Percentiles rank a stretch among this genome's conserved stretches.
These are phyloP conservation scores for Paracanthobrama guichenoti DNA, from an alignment of 2,113 vertebrate species.

Conservation along the genomic window DNA sequence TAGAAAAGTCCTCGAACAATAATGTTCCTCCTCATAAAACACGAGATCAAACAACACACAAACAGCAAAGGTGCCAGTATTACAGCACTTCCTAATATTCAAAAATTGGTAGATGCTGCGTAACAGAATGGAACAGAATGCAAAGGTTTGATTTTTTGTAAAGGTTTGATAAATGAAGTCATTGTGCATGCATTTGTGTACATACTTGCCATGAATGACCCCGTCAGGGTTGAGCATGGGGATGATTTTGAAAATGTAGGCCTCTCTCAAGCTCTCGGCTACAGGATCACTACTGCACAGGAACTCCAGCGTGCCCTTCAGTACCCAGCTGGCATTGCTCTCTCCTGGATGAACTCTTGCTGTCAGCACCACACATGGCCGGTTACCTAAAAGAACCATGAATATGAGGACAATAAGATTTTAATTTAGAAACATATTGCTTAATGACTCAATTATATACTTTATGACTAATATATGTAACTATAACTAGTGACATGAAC, in stretches of 20 bases:
- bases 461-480: not conserved
- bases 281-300: conserved; percentile 82
- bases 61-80: not conserved
- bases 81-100: not conserved
- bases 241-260: conserved; percentile 92
- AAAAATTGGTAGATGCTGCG: not conserved
- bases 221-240: conserved; percentile 96
- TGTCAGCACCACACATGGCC: conserved; percentile 83
- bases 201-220: conserved; percentile 93
- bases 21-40: not conserved
- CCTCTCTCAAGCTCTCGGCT: conserved; percentile 84
- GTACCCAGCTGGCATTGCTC: conserved; percentile 93
- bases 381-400: conserved; percentile 71
- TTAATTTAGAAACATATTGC: not conserved
- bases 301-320: conserved; percentile 93
- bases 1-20: not conserved
- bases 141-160: not conserved
- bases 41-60: not conserved
- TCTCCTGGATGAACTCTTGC: conserved; percentile 91
- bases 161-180: not conserved
- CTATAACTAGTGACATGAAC: not conserved
- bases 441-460: not conserved
- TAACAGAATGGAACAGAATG: not conserved
- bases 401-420: not conserved
- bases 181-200: conserved; percentile 46